These are phyloP conservation scores for Cyprinella venusta DNA, from an alignment of 2,797 vertebrate species.

Conservation along the genomic window DNA sequence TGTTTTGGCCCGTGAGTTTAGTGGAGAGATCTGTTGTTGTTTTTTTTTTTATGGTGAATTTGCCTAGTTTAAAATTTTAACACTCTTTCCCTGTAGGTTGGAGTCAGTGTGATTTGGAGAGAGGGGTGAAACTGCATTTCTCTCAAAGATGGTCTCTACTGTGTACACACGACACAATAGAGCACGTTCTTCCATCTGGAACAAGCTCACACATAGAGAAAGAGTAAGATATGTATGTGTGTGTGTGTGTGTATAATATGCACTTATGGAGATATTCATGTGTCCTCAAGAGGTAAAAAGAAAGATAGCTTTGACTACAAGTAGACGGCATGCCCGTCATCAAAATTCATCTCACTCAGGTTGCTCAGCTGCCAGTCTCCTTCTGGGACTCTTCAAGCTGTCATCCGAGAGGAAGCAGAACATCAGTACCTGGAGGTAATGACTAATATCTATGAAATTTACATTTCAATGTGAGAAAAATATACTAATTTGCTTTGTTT, in stretches of 20 bases:
- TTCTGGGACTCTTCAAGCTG: slow-evolving; percentile 59
- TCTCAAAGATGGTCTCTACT: slow-evolving; percentile 75
- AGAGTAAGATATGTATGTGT: slow-evolving; percentile 59
- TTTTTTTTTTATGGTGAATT: neutral
- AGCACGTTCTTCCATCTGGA: slow-evolving; percentile 57
- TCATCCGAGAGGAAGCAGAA: slow-evolving; percentile 59
- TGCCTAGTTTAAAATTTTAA: neutral
- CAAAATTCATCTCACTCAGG: slow-evolving; percentile 43
- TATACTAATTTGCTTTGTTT: neutral
- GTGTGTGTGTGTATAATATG: neutral
- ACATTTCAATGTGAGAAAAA: neutral
- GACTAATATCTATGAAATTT: neutral
- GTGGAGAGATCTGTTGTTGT: neutral
- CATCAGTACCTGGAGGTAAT: slow-evolving; percentile 67
- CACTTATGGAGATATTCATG: too few species aligned
- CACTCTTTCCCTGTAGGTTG: slow-evolving; percentile 70
- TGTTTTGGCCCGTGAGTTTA: slow-evolving; percentile 68
- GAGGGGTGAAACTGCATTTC: slow-evolving; percentile 68
- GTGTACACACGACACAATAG: slow-evolving; percentile 50
- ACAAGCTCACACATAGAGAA: slow-evolving; percentile 56
- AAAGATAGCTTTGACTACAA: neutral
- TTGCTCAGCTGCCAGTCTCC: slow-evolving; percentile 60
- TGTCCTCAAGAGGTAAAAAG: neutral
- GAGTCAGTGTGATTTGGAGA: slow-evolving; percentile 75
- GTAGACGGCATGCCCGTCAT: neutral